Evolutionary conservation across 1,140 invertebrate genomes (phyloP).

Genomic region (Araneus ventricosus): DNA sequence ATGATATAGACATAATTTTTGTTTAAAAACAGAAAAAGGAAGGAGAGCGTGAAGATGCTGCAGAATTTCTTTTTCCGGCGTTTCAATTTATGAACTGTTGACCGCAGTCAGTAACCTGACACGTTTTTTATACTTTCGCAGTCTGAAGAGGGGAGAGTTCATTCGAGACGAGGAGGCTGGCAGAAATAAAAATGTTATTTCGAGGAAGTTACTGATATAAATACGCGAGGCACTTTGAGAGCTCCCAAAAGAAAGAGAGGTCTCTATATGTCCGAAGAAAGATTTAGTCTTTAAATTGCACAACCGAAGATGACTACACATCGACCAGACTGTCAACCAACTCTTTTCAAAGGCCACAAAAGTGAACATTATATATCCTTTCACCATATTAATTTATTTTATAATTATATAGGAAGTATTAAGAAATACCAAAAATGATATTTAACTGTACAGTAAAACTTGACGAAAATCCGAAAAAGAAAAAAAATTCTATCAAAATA

Average conservation of each 20-base stretch:
- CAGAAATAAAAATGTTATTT: slow-evolving; percentile 67
- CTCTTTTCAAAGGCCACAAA: too few species aligned
- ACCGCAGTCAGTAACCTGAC: slow-evolving; percentile 51
- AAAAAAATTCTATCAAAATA: too few species aligned
- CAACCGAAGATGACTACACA: not conserved
- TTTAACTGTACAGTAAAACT: too few species aligned
- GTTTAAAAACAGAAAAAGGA: not conserved
- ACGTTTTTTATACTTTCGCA: slow-evolving; percentile 25
- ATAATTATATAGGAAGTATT: too few species aligned
- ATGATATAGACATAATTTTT: not conserved
- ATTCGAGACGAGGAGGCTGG: not conserved
- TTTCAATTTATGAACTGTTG: slow-evolving; percentile 69
- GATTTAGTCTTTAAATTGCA: not conserved
- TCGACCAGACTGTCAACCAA: not conserved
- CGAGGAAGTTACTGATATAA: slow-evolving; percentile 63
- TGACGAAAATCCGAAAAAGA: too few species aligned
- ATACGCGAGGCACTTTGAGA: slow-evolving; percentile 3
- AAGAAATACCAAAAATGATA: too few species aligned
- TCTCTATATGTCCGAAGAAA: not conserved
- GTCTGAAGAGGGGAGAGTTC: slow-evolving; percentile 21
- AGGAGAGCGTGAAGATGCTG: not conserved
- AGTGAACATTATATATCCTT: too few species aligned
- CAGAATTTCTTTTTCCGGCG: not conserved
- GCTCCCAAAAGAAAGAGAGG: not conserved
- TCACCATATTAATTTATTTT: too few species aligned